Evolutionary conservation across 2,113 vertebrate genomes (phyloP).

Genomic region (Tretioscincus oriximinensis): DNA sequence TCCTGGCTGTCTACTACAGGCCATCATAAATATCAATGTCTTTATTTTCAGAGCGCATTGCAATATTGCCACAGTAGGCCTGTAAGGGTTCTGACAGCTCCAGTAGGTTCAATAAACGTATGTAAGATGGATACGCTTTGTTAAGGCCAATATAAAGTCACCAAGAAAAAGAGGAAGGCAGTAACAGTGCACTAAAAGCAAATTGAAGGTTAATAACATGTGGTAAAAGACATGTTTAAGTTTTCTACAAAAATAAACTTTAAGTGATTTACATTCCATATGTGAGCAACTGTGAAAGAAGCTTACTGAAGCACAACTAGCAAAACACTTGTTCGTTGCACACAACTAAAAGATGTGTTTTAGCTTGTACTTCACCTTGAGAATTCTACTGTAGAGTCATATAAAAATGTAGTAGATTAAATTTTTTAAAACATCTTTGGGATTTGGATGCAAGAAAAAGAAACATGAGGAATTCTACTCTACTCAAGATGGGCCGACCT

Average conservation of each 20-base stretch:
- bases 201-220: background rate
- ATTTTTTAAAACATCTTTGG: background rate
- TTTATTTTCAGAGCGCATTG: too few relatives aligned
- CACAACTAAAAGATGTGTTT: background rate
- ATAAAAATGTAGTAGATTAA: too few relatives aligned
- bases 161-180: background rate
- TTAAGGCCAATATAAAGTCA: background rate
- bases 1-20: too few relatives aligned
- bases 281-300: slow-evolving; percentile 7
- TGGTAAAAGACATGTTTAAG: slow-evolving; percentile 11
- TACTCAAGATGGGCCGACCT: background rate
- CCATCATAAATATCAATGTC: too few relatives aligned
- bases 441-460: background rate
- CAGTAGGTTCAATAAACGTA: background rate
- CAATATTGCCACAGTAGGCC: too few relatives aligned
- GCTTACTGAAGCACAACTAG: background rate
- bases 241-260: slow-evolving; percentile 1
- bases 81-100: too few relatives aligned
- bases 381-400: background rate
- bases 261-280: slow-evolving; percentile 4
- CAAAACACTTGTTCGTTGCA: background rate
- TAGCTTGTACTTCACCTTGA: background rate
- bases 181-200: background rate
- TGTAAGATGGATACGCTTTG: background rate
- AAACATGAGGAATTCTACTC: background rate